A percentile compares a stretch with the other conserved stretches of the same genome.
Evolutionary conservation across 92 coral and sea anemone genomes (phyloP).

Genomic region (Phenganax marumi): DNA sequence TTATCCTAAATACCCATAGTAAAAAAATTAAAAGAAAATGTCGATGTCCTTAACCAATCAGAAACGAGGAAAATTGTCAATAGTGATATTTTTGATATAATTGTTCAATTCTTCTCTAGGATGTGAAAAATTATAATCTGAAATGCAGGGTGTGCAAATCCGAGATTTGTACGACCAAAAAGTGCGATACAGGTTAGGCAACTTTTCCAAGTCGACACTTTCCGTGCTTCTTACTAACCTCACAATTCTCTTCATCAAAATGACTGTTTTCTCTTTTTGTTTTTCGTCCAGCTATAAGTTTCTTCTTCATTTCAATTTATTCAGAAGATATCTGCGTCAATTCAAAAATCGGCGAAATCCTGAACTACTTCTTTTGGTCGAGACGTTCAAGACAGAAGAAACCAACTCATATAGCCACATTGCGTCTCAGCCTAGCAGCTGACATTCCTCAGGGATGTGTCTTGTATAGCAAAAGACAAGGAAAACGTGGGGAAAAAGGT

Average conservation of each 20-base stretch:
- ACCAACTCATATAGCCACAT: not conserved
- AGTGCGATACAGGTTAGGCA: not conserved
- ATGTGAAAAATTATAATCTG: slow-evolving; percentile 12
- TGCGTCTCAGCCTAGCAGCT: slow-evolving; percentile 1
- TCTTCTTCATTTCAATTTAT: not conserved
- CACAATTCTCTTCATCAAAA: not conserved
- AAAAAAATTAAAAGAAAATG: no score
- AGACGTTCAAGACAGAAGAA: not conserved
- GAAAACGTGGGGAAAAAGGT: slow-evolving; percentile 7
- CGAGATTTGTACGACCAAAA: not conserved
- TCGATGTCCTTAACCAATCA: no score
- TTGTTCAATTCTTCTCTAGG: not conserved
- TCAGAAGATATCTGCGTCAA: no score
- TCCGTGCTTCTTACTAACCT: not conserved
- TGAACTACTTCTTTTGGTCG: not conserved
- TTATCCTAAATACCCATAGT: no score
- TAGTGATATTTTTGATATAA: not conserved
- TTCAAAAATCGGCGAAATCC: no score
- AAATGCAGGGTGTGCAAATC: slow-evolving; percentile 8
- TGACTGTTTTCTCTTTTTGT: not conserved
- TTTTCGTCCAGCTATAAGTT: not conserved
- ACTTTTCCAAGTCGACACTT: not conserved
- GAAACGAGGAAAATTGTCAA: no score
- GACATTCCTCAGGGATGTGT: no score
- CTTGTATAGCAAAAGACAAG: not conserved